phyloP scores from a whole-genome alignment of 2,113 vertebrate genomes.

The Junco hyemalis region DNA sequence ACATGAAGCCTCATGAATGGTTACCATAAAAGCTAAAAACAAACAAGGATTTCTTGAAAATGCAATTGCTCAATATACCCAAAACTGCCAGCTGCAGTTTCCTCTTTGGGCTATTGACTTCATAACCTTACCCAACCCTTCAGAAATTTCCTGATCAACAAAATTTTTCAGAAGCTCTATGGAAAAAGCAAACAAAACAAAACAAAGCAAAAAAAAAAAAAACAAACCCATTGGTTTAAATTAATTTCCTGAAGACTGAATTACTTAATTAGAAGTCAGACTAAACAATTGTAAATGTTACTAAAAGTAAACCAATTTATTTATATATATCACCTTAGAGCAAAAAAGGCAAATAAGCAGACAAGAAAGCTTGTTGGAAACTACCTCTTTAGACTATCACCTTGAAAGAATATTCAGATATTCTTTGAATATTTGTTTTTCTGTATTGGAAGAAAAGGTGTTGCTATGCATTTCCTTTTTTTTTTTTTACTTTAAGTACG shows the following conservation, averaged over 20 bases:
- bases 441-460: neutral
- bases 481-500: neutral
- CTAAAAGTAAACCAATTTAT: neutral
- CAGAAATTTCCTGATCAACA: constrained; percentile 53
- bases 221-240: neutral
- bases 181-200: neutral
- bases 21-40: constrained; percentile 39
- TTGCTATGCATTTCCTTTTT: neutral
- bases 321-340: neutral
- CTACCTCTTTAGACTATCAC: neutral
- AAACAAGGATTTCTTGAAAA: constrained; percentile 46
- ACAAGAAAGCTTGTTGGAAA: neutral
- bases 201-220: too few relatives aligned
- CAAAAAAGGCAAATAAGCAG: neutral
- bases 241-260: constrained; percentile 1
- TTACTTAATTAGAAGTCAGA: constrained; percentile 10
- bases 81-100: constrained; percentile 33
- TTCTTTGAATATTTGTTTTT: neutral
- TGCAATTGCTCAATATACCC: constrained; percentile 43
- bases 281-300: constrained; percentile 14
- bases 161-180: neutral
- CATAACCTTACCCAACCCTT: constrained; percentile 40
- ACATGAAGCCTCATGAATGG: neutral
- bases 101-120: constrained; percentile 42
- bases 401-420: neutral